Evolutionary conservation across 2,888 invertebrate genomes (phyloP), one percentile per base, ranked within the genome.

Genomic region (Antitype chi): DNA sequence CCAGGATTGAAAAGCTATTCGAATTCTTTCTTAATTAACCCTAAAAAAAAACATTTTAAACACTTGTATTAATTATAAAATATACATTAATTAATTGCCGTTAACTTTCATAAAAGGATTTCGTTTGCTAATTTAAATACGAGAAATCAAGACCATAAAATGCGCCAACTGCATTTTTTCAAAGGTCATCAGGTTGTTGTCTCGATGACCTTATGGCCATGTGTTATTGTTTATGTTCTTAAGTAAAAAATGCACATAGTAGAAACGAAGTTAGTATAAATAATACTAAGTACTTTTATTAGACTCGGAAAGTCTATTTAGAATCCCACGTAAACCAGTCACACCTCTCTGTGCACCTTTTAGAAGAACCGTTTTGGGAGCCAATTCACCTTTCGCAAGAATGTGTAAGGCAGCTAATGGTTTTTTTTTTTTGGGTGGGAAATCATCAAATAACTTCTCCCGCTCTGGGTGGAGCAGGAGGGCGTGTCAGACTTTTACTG

Each of bases 111-210:
- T 47, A 47, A 49, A n/a, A 47, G 9, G 11, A 53, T 62, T 49
- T 69, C 20, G 6, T 52, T 43, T 43, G 11, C 17, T 47, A 2
- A 80, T 67, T 67, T 52, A 68, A 62, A 67, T 43, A 43, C 13
- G 9, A 49, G 28, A 57, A 68, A 64, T 69, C 63, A 47, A 64
- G 68, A 49, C 49, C 11, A 53, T 69, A 80, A 76, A 59, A 80
- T 81, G 38, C 53, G 15, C 15, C n/a, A 53, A 75, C 81, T 80
- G 53, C 80, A 81, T 81, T 81, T 64, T 75, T 69, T 53, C 49
- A 81, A 80, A 81, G 82, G 81, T 69, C 68, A 59, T 38, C 63
- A 13, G 43, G 53, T 64, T 57, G 53, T 17, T n/a, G 28, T 74
- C 55, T 57, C 55, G 62, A 43, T 23, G 13, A n/a, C 23, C 25